Evolutionary conservation across 64 coral and sea anemone genomes (phyloP), one percentile per base, ranked within the genome.

Genomic region (Platygyra sinensis): DNA sequence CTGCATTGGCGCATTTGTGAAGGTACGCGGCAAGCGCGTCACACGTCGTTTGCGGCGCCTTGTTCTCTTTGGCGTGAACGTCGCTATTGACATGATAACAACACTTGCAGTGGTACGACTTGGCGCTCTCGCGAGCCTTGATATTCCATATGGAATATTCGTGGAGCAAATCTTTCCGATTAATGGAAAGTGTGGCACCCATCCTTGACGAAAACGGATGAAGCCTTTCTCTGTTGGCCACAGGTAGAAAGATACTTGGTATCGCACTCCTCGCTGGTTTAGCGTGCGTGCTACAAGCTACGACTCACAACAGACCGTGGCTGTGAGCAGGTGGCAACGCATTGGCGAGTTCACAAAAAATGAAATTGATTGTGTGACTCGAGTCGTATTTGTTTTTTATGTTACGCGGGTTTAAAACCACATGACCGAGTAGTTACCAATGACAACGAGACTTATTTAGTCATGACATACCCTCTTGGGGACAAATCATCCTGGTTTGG

Each of bases 1-100:
- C 95, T 16, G 73, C 95, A 73, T 91, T 90, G 14, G 95, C 95
- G 42, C 95, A 97, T 84, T 97, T 97, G 80, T 97, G 95, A 24
- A 97, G 82, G 87, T 97, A 97, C 5, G 95, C 95, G 60, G 95
- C 87, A 9, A 97, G 86, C 10, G 91, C 87, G 59, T 97, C 95
- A 74, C 95, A 97, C 72, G 95, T 94, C 27, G 92, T 93, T n/a
- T 89, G 79, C 60, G 92, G 93, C 69, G 75, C 80, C 73, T 96
- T 96, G 87, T 82, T 93, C 55, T 94, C 92, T 74, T 87, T 97
- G 24, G 33, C 42, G 63, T 64, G 81, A 11, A 85, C n/a, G 65
- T 73, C 75, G 24, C 57, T 55, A 59, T 80, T 86, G 30, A 94
- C 88, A 91, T 97, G 91, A 94, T 94, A 97, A 74, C 95, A 97